Evolutionary conservation across 2,797 vertebrate species (phyloP), one percentile per base, ranked within the genome.

Genomic region (Enteromius viviparus): DNA sequence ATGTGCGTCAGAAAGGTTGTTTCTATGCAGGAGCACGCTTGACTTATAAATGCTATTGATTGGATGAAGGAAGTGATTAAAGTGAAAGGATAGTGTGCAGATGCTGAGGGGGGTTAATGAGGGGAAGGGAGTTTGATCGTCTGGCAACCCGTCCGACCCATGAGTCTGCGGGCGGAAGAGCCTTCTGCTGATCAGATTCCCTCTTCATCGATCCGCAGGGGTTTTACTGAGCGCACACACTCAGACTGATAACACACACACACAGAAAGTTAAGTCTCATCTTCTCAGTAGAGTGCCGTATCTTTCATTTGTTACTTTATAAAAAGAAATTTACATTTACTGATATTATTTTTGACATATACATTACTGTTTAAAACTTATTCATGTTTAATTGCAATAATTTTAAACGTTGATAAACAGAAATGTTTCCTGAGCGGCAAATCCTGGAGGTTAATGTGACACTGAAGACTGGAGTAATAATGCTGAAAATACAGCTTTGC

Each of bases 81-180:
- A 90, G 91, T 89, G 85, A 80, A 84, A 87, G 90, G 92, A 93
- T 90, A 89, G 78, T 14, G 64, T 53, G 23, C 26, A 74, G 79
- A 81, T 60, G 29, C 79, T 47, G 29, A 72, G 29, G 66, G 23
- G 79, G 66, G 69, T 72, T 72, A 81, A 81, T 64, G 79, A 81
- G 55, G 55, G 55, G 55, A 81, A 81, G 40, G n/a, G 45, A 60
- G 51, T 81, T 60, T 72, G 78, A 80, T 58, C 51, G 34, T 64
- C 78, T 80, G 77, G 78, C 34, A 70, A 70, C 78, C 51, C n/a
- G 26, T 69, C 49, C 21, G 7, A 66, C 45, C 62, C 29, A 37
- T 79, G 77, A 79, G 64, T 68, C 78, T 80, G 23, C n/a, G 9
- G 34, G 19, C 49, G 66, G 78, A 81, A 72, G 68, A 72, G 29